Percentiles rank a stretch among this genome's conserved stretches.
These are phyloP conservation scores for Zelostemma sp. DNA, from an alignment of 1,140 invertebrate species.

Conservation along the genomic window DNA sequence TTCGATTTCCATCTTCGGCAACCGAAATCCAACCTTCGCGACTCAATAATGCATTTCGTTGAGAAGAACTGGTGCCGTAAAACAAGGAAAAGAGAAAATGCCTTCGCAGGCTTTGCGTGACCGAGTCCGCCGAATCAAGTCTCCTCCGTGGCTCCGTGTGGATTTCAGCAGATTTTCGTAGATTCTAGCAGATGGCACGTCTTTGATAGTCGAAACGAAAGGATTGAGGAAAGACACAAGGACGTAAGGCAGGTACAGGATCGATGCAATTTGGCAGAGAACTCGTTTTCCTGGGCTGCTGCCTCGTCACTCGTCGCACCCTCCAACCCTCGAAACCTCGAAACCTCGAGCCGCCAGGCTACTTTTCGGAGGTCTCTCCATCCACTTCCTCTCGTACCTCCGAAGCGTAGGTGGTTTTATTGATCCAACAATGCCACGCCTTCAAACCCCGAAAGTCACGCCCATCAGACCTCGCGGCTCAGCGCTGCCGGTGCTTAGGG, in stretches of 20 bases:
- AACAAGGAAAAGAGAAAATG: too few relatives aligned
- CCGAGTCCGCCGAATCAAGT: too few relatives aligned
- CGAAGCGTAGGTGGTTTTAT: conserved; percentile 59
- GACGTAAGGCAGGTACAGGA: conserved; percentile 41
- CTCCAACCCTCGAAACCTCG: background rate
- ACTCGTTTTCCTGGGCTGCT: conserved; percentile 38
- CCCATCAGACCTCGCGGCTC: conserved; percentile 54
- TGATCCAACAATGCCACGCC: conserved; percentile 63
- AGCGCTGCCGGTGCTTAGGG: conserved; percentile 27
- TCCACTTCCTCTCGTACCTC: conserved; percentile 22
- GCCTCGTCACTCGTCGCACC: conserved; percentile 24
- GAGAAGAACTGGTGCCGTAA: too few relatives aligned
- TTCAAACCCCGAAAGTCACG: conserved; percentile 58
- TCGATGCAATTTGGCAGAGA: conserved; percentile 61
- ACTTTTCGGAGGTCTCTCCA: conserved; percentile 55
- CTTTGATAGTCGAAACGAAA: too few relatives aligned
- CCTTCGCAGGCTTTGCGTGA: too few relatives aligned
- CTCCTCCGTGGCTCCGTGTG: too few relatives aligned
- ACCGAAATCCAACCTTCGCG: too few relatives aligned
- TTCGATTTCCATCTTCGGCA: too few relatives aligned
- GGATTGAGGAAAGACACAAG: too few relatives aligned
- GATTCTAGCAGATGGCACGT: too few relatives aligned
- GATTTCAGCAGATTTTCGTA: too few relatives aligned
- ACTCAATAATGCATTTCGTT: too few relatives aligned
- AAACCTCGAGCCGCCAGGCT: conserved; percentile 6